Conservation (phyloP, 2,888 invertebrate genomes). For the Andrena bucephala region DNA sequence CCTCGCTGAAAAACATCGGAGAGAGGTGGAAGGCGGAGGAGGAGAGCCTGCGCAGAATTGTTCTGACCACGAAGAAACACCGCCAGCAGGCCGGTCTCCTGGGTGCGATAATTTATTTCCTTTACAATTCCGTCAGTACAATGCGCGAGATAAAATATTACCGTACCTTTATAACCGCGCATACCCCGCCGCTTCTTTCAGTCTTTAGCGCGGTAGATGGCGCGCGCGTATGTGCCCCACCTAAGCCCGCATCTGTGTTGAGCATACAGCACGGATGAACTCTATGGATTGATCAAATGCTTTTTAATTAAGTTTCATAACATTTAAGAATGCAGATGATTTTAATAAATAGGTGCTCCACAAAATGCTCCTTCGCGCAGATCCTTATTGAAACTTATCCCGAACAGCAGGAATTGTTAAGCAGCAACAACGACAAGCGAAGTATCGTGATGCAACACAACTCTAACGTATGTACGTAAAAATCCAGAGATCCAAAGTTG, state of each 20-base stretch:
- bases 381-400: not conserved
- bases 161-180: constrained; percentile 70
- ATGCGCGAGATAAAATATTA: constrained; percentile 78
- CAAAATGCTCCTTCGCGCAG: not conserved
- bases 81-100: constrained; percentile 37
- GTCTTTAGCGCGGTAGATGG: constrained; percentile 18
- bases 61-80: constrained; percentile 58
- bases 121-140: constrained; percentile 77
- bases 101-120: constrained; percentile 76
- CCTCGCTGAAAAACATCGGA: constrained; percentile 7
- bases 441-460: not conserved
- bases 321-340: not conserved
- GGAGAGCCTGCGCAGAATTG: constrained; percentile 44
- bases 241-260: constrained; percentile 10
- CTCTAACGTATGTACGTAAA: constrained; percentile 26
- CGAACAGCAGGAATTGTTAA: not conserved
- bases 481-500: constrained; percentile 43
- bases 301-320: not conserved
- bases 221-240: constrained; percentile 4
- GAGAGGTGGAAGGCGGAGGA: not conserved
- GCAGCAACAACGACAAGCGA: not conserved
- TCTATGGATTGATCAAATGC: not conserved
- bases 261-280: not conserved
- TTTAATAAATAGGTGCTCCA: not conserved
- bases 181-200: constrained; percentile 20